A percentile compares a stretch with the other conserved stretches of the same genome.
Evolutionary conservation across 1,140 invertebrate species (phyloP).

Genomic region (Trichonephila clavipes): DNA sequence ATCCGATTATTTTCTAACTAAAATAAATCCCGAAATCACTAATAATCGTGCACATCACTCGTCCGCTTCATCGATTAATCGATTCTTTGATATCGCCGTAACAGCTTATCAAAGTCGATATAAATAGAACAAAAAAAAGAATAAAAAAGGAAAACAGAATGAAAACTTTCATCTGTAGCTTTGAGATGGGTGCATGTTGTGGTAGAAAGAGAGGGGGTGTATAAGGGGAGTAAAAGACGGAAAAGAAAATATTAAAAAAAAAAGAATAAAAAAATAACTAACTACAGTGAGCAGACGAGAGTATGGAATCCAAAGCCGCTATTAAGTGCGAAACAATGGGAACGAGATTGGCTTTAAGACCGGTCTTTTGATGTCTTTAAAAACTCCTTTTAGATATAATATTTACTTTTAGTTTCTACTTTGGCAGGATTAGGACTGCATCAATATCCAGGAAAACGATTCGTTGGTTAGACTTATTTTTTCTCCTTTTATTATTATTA

Average conservation of each 20-base stretch:
- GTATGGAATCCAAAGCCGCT: conserved; percentile 52
- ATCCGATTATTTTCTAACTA: conserved; percentile 27
- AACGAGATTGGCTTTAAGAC: conserved; percentile 63
- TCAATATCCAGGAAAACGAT: conserved; percentile 52
- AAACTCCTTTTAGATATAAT: background rate
- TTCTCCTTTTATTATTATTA: background rate
- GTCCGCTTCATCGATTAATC: conserved; percentile 58
- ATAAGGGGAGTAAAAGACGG: background rate
- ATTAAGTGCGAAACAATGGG: conserved; percentile 69
- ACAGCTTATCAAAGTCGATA: conserved; percentile 57
- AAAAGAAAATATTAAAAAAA: background rate
- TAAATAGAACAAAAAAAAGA: conserved; percentile 6
- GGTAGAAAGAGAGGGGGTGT: background rate
- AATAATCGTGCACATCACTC: conserved; percentile 38
- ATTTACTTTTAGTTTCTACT: conserved; percentile 68
- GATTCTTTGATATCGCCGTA: conserved; percentile 62
- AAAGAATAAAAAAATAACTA: conserved; percentile 1
- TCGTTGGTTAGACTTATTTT: conserved; percentile 5
- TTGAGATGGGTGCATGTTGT: conserved; percentile 7
- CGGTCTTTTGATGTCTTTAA: conserved; percentile 56
- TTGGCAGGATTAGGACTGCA: conserved; percentile 63
- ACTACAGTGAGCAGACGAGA: background rate
- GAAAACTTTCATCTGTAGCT: conserved; percentile 29
- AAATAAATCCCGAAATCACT: conserved; percentile 43
- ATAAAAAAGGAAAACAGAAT: background rate